These are phyloP conservation scores for Zophobas morio DNA, from an alignment of 1,140 invertebrate genomes.

Conservation along the genomic window DNA sequence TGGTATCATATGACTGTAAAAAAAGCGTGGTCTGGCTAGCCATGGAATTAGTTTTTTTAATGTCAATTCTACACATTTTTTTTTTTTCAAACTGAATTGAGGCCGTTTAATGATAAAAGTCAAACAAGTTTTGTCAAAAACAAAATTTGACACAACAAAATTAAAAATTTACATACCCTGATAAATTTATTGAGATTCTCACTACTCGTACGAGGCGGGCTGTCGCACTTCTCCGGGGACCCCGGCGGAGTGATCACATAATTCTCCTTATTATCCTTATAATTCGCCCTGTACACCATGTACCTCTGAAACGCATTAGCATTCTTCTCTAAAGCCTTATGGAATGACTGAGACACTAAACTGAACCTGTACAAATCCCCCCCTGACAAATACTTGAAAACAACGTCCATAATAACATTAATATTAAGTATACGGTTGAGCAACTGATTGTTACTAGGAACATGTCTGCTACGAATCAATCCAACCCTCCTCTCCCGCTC, in stretches of 20 bases:
- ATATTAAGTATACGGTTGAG: constrained; percentile 51
- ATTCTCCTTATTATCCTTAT: constrained; percentile 62
- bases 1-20: no score
- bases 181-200: constrained; percentile 52
- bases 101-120: no score
- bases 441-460: constrained; percentile 9
- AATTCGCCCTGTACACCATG: constrained; percentile 42
- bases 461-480: neutral
- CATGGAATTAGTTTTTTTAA: no score
- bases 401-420: constrained; percentile 56
- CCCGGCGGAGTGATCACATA: constrained; percentile 58
- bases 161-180: constrained; percentile 50
- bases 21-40: no score
- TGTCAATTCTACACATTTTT: no score
- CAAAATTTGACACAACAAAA: no score
- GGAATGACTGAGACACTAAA: constrained; percentile 51
- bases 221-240: constrained; percentile 53
- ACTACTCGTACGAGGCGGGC: constrained; percentile 52
- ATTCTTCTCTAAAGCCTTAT: constrained; percentile 53
- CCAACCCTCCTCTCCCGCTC: neutral
- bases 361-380: constrained; percentile 61
- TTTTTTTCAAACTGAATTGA: no score
- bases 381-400: constrained; percentile 59
- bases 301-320: constrained; percentile 50
- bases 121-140: no score